Conservation (phyloP, 2,113 vertebrate genomes). For the Spilogale gracilis region DNA sequence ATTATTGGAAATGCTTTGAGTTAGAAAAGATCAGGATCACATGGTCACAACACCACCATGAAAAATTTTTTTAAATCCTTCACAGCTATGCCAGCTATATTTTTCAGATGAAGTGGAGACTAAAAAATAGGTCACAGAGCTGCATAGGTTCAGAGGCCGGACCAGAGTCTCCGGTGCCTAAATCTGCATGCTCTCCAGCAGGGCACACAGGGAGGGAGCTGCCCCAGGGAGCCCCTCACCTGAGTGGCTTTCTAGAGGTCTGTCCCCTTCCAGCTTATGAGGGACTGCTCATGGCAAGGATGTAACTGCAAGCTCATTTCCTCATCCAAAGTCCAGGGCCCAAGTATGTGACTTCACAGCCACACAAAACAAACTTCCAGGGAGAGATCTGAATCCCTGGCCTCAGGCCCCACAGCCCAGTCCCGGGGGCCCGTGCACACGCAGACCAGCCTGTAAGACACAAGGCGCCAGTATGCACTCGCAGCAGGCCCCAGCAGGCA, state of each 20-base stretch:
- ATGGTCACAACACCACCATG: neutral
- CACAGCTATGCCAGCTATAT: neutral
- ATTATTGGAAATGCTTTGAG: neutral
- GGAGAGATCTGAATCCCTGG: neutral
- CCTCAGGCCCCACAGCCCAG: neutral
- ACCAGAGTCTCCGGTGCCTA: neutral
- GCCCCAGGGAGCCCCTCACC: neutral
- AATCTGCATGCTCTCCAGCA: neutral
- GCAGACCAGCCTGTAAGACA: neutral
- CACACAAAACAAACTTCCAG: neutral
- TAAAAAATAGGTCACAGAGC: neutral
- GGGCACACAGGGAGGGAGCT: neutral
- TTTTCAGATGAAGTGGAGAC: neutral
- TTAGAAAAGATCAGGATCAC: neutral
- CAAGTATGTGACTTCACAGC: neutral
- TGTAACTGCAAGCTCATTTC: neutral
- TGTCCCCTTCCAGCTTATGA: neutral
- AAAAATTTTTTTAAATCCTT: neutral
- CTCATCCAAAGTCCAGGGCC: neutral
- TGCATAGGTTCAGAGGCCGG: neutral
- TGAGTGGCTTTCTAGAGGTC: neutral
- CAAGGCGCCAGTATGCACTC: neutral
- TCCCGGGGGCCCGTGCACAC: accelerated
- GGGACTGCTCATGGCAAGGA: too few species aligned
- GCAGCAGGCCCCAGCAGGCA: accelerated